Evolutionary conservation across 2,113 vertebrate species (phyloP), one percentile per base, ranked within the genome.

Genomic region (Pomatostomus ruficeps): DNA sequence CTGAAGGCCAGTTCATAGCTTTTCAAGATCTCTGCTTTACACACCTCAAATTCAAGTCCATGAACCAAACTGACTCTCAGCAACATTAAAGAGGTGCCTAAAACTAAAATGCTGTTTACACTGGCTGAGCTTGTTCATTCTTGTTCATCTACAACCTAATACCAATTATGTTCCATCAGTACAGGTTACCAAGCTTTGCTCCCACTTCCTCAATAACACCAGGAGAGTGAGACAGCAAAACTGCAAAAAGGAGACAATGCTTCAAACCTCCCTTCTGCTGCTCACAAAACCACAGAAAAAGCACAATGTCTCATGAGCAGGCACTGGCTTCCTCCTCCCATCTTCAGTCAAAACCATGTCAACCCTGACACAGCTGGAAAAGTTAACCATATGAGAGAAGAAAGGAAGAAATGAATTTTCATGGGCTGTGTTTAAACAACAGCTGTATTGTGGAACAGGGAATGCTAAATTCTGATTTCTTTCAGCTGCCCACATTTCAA

Each of bases 371-470:
- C 38, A 66, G 85, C 42, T 72, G 20, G 28, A 73, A 59, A 62
- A 59, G 35, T 71, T 54, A 62, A 12, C n/a, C 33, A 36, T 35
- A 89, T 68, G 75, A 92, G 81, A 95, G 36, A 36, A 71, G 45
- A 74, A 54, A 71, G 18, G 46, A 52, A 72, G 63, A 96, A 92
- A 93, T 54, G 5, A 9, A 38, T 88, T 86, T 66, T 72, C 65
- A 49, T 42, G 12, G 61, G 63, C 79, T 93, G 61, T 42, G 55
- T 79, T 67, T 83, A 82, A 96, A 98, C 97, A 98, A 96, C 66
- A 96, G 85, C 72, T 95, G 68, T 77, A 94, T 86, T 97, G 61
- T 96, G 68, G 88, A 91, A 78, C 1, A 18, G 16, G 19, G 76
- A 77, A 66, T 15, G 9, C 66, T 80, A 82, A 81, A 80, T 38